Percentiles rank a stretch among this genome's conserved stretches.
phyloP scores from a whole-genome alignment of 2,113 vertebrate genomes.

The Protomyctophum bolini region DNA sequence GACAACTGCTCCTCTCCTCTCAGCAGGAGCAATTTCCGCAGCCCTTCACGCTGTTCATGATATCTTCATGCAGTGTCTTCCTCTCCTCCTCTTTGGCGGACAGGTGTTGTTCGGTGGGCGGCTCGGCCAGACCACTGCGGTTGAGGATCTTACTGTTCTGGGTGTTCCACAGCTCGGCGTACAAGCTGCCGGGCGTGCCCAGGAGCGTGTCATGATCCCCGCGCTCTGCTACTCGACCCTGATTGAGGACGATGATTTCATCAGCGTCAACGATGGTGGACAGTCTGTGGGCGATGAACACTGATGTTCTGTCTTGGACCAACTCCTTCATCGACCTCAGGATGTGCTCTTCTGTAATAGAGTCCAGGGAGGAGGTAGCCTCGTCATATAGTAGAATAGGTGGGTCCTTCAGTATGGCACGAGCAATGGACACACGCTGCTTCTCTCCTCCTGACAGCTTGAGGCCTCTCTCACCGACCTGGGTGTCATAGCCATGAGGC shows the following conservation, averaged over 20 bases:
- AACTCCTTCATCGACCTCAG: conserved; percentile 90
- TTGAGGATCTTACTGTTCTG: no score
- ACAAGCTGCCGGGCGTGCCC: no score
- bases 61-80: no score
- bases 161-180: no score
- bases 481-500: conserved; percentile 93
- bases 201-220: no score
- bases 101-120: no score
- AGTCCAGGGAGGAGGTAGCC: conserved; percentile 98
- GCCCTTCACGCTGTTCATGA: no score
- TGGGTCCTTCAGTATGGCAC: conserved; percentile 94
- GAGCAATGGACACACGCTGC: conserved; percentile 94
- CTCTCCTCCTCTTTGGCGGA: no score
- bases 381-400: conserved; percentile 94
- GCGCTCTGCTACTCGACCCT: conserved; percentile 65
- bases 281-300: conserved; percentile 96
- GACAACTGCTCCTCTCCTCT: no score
- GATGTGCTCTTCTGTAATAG: conserved; percentile 98
- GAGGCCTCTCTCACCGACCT: conserved; percentile 98
- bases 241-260: conserved; percentile 92
- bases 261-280: conserved; percentile 96
- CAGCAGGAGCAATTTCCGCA: no score
- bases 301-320: conserved; percentile 89
- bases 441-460: conserved; percentile 99
- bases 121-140: no score